Percentiles rank a stretch among this genome's conserved stretches.
phyloP scores from a whole-genome alignment of 2,113 vertebrate genomes.

The Mirza zaza region DNA sequence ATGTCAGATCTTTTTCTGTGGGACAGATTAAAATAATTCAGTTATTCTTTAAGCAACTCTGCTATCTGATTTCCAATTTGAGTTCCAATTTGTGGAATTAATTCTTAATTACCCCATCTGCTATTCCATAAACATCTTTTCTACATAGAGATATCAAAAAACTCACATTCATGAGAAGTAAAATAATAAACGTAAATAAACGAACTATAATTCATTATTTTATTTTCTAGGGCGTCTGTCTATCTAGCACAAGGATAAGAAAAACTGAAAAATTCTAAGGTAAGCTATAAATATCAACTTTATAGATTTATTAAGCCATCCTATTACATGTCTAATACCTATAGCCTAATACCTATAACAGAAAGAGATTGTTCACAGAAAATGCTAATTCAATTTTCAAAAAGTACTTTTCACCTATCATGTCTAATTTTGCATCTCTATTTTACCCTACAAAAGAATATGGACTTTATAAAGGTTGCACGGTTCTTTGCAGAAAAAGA shows the following conservation, averaged over 20 bases:
- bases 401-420: not conserved
- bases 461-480: not conserved
- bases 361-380: not conserved
- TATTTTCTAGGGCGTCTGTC: not conserved
- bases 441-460: not conserved
- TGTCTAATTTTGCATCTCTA: not conserved
- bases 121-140: not conserved
- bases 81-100: not conserved
- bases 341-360: not conserved
- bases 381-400: not conserved
- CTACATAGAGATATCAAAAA: not conserved
- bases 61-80: not conserved
- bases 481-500: not conserved
- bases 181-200: constrained; percentile 9
- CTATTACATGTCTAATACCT: not conserved
- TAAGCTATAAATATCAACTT: not conserved
- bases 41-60: not conserved
- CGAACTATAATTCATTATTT: not conserved
- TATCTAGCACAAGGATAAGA: not conserved
- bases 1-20: not conserved
- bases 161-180: not conserved
- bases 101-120: not conserved
- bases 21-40: constrained; percentile 1
- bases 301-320: not conserved
- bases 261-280: not conserved